These are phyloP conservation scores for Liolophura sinensis DNA, from an alignment of 1,140 invertebrate species.

Conservation along the genomic window DNA sequence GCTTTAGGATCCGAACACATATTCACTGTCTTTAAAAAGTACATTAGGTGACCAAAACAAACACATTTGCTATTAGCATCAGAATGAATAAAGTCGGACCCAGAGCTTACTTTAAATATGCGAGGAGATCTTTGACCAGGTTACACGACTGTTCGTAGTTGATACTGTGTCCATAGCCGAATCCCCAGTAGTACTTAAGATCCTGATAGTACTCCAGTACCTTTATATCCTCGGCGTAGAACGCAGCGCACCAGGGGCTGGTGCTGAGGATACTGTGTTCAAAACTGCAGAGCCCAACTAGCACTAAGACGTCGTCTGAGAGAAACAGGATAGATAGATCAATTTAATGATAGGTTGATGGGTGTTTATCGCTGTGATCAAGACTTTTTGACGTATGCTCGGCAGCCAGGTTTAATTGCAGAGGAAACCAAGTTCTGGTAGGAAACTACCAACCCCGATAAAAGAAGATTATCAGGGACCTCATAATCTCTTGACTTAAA, in stretches of 20 bases:
- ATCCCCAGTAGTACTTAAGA: background rate
- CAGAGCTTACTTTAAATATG: background rate
- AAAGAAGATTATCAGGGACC: too few species aligned
- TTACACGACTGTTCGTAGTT: slow-evolving; percentile 6
- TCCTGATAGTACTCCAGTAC: slow-evolving; percentile 1
- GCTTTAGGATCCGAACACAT: background rate
- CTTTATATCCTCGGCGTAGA: background rate
- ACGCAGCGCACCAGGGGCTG: slow-evolving; percentile 1
- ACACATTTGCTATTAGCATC: background rate
- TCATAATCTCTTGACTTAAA: too few species aligned
- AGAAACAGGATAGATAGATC: background rate
- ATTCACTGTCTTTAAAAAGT: background rate
- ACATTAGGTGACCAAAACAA: background rate
- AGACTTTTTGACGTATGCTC: too few species aligned
- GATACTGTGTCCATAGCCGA: background rate
- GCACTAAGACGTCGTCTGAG: background rate
- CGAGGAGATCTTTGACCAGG: background rate
- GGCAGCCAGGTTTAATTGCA: too few species aligned
- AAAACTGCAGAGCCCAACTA: background rate
- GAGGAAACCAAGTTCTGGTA: too few species aligned
- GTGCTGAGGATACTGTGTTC: background rate
- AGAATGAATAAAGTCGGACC: background rate
- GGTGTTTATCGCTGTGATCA: too few species aligned
- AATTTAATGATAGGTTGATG: background rate
- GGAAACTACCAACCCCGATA: too few species aligned